Base-by-base conservation (phyloP, 1,140 invertebrate genomes). In the Gryon sp. region DNA sequence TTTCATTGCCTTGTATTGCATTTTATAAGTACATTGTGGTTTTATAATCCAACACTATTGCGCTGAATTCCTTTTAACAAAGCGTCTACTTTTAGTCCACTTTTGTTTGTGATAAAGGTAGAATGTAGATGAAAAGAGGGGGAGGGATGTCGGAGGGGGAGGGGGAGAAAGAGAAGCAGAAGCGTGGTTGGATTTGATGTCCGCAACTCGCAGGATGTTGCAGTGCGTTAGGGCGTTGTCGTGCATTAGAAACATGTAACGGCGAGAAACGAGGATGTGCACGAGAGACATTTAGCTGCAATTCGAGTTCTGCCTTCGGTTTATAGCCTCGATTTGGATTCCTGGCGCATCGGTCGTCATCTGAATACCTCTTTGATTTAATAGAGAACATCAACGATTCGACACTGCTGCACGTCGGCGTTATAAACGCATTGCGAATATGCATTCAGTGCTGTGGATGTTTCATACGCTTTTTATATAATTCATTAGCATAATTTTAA, bases 321-420 rank as follows among this genome's bases (percentile, higher is more conserved):
- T 79, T 73, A 79, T 78, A 75, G 76, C 80, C 74, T 4, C 74
- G 78, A 84, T 86, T 85, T 83, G 79, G 80, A 86, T 83, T 85
- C 83, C 78, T 68, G 68, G 53, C 79, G 80, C 84, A 86, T 85
- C 80, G 81, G 80, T 50, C 79, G 81, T 79, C 81, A 81, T 81
- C 79, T 79, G 83, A 86, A 84, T 84, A 76, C 80, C 82, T 80
- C 80, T 84, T 83, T 86, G 84, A 85, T 85, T 86, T 85, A 84
- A 86, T 84, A 83, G 82, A 84, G 79, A 83, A 81, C 83, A 84
- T 86, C 82, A 84, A 81, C 78, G 78, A 66, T 72, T 55, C 41
- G 59, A 65, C 30, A 53, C 36, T 40, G 43, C 22, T 43, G 18
- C 55, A 68, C 57, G 63, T 57, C 50, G 43, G 9, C 19, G 43